Conservation (phyloP, 2,113 vertebrate species). For the Lamprologus sp. region DNA sequence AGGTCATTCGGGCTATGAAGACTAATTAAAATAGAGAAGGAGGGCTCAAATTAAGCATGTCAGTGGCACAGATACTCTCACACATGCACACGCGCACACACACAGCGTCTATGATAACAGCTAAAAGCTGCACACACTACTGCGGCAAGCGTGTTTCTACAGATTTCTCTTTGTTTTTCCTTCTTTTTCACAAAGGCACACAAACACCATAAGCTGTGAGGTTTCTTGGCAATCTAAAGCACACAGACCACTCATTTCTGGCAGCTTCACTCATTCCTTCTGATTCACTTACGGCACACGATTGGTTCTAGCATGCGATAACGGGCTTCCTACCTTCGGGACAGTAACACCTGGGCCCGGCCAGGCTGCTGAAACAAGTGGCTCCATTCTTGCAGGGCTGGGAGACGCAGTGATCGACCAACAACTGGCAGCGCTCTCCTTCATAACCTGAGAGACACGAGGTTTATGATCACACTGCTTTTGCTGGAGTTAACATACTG, state of each 20-base stretch:
- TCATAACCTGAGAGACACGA: slow-evolving; percentile 46
- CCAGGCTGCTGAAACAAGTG: slow-evolving; percentile 78
- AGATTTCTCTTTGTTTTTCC: neutral
- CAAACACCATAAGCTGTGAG: neutral
- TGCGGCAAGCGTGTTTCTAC: neutral
- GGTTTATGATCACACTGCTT: neutral
- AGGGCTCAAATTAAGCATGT: slow-evolving; percentile 56
- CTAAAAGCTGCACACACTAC: neutral
- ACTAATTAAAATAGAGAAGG: slow-evolving; percentile 53
- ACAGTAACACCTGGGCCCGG: slow-evolving; percentile 86
- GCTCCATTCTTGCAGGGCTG: slow-evolving; percentile 89
- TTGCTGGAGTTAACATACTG: neutral
- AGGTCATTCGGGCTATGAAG: slow-evolving; percentile 27
- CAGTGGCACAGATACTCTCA: slow-evolving; percentile 46
- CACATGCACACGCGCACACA: neutral
- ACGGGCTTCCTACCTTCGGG: slow-evolving; percentile 75
- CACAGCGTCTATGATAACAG: neutral
- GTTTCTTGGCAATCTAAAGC: neutral
- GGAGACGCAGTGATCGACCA: slow-evolving; percentile 84
- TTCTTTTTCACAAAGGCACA: neutral
- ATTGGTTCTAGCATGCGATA: neutral
- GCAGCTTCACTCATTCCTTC: neutral
- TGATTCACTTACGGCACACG: neutral
- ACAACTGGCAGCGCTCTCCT: slow-evolving; percentile 85
- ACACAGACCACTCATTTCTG: neutral